These are phyloP conservation scores for Papilio polyxenes DNA, from an alignment of 1,140 invertebrate species.

Conservation along the genomic window DNA sequence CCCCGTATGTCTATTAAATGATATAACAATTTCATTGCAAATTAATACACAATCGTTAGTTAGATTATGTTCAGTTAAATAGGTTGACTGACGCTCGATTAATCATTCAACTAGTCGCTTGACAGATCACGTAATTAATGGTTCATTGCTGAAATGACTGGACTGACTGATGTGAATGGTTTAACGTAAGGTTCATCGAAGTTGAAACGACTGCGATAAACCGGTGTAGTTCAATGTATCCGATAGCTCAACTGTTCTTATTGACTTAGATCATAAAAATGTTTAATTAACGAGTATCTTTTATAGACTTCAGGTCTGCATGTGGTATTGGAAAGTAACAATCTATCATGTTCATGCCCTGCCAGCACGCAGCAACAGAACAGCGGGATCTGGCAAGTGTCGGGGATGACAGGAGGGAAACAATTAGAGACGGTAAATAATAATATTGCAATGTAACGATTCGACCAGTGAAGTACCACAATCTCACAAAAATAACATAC, in stretches of 20 bases:
- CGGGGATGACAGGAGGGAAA: constrained; percentile 70
- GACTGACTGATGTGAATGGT: no score
- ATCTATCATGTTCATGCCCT: constrained; percentile 67
- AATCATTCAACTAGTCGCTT: neutral
- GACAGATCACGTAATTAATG: no score
- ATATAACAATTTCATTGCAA: neutral
- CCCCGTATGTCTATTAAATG: constrained; percentile 50
- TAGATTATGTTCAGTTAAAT: neutral
- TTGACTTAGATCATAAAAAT: neutral
- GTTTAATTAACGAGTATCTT: neutral
- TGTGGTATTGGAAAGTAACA: constrained; percentile 66
- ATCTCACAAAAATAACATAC: no score
- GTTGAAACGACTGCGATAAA: neutral
- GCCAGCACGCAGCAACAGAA: constrained; percentile 56
- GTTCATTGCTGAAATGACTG: no score
- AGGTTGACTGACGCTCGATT: neutral
- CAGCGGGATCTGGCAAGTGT: constrained; percentile 74
- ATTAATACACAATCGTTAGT: neutral
- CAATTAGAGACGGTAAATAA: constrained; percentile 66
- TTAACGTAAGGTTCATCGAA: no score
- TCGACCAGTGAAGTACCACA: no score
- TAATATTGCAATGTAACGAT: neutral
- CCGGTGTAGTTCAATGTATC: neutral
- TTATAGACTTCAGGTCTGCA: constrained; percentile 68
- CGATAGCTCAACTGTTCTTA: neutral